phyloP scores from a whole-genome alignment of 2,113 vertebrate species.

The Oryctolagus cuniculus region DNA sequence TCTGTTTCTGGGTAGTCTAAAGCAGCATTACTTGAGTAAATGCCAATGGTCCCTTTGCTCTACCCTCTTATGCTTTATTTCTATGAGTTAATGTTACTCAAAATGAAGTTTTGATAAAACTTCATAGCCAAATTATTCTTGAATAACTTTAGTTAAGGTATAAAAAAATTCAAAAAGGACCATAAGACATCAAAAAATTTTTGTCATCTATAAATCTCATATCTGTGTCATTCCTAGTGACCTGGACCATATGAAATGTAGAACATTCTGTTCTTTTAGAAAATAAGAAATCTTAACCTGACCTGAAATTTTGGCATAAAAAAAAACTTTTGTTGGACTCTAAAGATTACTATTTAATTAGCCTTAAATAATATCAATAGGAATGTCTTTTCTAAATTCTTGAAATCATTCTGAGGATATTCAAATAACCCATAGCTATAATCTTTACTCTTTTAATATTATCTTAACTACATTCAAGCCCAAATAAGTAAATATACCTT shows the following conservation, averaged over 20 bases:
- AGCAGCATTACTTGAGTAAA: conserved; percentile 54
- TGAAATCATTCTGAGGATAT: not conserved
- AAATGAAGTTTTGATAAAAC: conserved; percentile 21
- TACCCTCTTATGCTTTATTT: conserved; percentile 29
- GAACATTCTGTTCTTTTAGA: conserved; percentile 40
- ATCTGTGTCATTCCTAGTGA: conserved; percentile 7
- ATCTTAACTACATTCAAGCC: not conserved
- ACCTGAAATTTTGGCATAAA: not conserved
- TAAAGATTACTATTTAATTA: conserved; percentile 55
- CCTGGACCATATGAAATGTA: not conserved
- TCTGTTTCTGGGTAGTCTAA: conserved; percentile 21
- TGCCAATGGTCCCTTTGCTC: conserved; percentile 9
- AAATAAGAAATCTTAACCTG: conserved; percentile 60
- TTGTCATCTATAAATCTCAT: not conserved
- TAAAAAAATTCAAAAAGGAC: conserved; percentile 38
- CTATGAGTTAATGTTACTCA: conserved; percentile 33
- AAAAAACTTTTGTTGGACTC: not conserved
- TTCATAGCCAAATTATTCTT: conserved; percentile 50
- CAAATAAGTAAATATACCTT: conserved; percentile 56
- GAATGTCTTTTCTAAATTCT: conserved; percentile 58
- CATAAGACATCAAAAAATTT: not conserved
- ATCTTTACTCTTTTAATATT: conserved; percentile 33
- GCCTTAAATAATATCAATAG: conserved; percentile 42
- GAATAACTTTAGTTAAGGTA: conserved; percentile 42
- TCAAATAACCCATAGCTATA: conserved; percentile 22